A percentile compares a stretch with the other conserved stretches of the same genome.
Evolutionary conservation across 2,113 vertebrate genomes (phyloP).

Genomic region (Sylvietta virens): DNA sequence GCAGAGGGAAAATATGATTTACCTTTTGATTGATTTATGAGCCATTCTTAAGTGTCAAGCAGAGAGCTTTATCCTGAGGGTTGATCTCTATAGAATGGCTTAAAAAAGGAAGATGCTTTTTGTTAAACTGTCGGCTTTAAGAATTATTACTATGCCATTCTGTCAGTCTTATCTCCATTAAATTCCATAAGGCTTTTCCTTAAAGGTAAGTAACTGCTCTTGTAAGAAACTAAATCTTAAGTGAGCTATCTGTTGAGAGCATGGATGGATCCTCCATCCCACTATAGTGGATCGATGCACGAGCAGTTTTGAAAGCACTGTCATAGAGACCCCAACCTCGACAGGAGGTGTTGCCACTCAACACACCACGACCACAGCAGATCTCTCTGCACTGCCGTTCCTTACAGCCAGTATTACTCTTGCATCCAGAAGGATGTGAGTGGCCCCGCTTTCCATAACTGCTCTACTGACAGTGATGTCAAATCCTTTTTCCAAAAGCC

Average conservation of each 20-base stretch:
- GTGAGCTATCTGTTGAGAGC: not conserved
- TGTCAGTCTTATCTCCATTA: not conserved
- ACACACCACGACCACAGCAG: not conserved
- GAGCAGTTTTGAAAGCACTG: not conserved
- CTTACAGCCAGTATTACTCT: not conserved
- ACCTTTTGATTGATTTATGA: not conserved
- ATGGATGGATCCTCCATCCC: not conserved
- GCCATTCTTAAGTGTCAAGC: not conserved
- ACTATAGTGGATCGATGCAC: not conserved
- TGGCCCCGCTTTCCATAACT: not conserved
- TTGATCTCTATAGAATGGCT: not conserved
- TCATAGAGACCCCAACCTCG: fast-evolving
- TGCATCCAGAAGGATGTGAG: not conserved
- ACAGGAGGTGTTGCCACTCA: not conserved
- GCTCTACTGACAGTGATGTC: not conserved
- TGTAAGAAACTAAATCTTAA: not conserved
- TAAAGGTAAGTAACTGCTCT: not conserved
- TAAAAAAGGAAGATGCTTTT: not conserved
- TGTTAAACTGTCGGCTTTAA: conserved; percentile 22
- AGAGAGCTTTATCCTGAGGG: not conserved
- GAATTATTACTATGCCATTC: not conserved
- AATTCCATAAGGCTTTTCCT: not conserved
- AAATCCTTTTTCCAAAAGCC: not conserved
- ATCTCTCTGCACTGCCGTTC: not conserved
- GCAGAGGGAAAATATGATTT: not conserved